phyloP scores from a whole-genome alignment of 2,888 invertebrate species.

The Lepetodrilus schrolli region DNA sequence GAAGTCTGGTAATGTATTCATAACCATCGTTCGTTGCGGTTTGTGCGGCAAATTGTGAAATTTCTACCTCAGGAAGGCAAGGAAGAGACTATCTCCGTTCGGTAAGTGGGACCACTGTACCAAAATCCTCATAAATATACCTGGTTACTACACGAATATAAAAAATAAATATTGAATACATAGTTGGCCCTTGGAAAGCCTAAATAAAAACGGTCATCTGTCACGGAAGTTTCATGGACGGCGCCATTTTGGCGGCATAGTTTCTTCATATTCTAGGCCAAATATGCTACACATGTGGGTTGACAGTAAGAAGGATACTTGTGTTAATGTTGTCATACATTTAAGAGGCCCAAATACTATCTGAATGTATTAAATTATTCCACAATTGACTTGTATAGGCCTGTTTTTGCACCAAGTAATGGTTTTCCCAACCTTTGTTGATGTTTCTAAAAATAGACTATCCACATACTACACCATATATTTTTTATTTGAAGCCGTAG shows the following conservation, averaged over 20 bases:
- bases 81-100: constrained; percentile 9
- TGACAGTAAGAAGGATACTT: no score
- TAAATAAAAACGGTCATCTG: background rate
- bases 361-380: no score
- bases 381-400: no score
- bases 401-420: no score
- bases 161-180: background rate
- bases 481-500: no score
- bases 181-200: background rate
- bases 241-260: background rate
- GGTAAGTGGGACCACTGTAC: background rate
- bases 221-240: background rate
- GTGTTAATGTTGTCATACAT: no score
- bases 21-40: constrained; percentile 49
- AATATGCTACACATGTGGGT: no score
- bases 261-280: no score
- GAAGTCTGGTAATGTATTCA: constrained; percentile 41
- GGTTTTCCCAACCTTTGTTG: no score
- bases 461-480: no score
- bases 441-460: no score
- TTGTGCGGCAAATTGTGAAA: constrained; percentile 51
- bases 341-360: no score
- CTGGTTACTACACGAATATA: background rate
- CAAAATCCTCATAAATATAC: background rate
- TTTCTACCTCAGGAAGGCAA: constrained; percentile 31